Evolutionary conservation across 2,113 vertebrate genomes (phyloP).

Genomic region (Ahaetulla prasina): DNA sequence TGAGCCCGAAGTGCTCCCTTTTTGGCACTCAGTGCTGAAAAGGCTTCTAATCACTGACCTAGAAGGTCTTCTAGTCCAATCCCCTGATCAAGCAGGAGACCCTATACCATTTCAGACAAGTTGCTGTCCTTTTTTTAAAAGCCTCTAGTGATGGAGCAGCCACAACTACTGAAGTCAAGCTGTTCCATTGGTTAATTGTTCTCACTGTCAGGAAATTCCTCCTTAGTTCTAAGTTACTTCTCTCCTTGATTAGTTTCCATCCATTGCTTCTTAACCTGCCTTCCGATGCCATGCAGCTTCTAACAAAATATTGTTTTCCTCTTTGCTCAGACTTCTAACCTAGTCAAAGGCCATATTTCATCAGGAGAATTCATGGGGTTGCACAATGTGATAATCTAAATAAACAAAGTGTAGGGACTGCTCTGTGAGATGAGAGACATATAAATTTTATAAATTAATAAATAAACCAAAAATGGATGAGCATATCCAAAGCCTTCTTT

Average conservation of each 20-base stretch:
- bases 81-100: background rate
- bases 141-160: background rate
- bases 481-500: background rate
- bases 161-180: background rate
- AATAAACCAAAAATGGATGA: background rate
- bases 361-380: background rate
- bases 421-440: background rate
- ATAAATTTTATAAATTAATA: background rate
- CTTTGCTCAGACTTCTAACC: background rate
- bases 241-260: background rate
- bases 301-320: background rate
- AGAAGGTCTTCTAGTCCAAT: background rate
- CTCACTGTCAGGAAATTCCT: background rate
- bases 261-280: background rate
- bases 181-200: background rate
- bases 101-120: background rate
- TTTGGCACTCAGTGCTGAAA: too few relatives aligned
- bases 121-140: background rate
- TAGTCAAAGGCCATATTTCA: background rate
- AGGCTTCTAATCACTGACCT: background rate
- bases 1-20: too few relatives aligned
- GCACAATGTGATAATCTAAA: background rate
- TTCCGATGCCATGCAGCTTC: background rate
- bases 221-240: background rate
- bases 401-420: background rate